Evolutionary conservation across 1,140 invertebrate species (phyloP), one percentile per base, ranked within the genome.

Genomic region (Atta texana): DNA sequence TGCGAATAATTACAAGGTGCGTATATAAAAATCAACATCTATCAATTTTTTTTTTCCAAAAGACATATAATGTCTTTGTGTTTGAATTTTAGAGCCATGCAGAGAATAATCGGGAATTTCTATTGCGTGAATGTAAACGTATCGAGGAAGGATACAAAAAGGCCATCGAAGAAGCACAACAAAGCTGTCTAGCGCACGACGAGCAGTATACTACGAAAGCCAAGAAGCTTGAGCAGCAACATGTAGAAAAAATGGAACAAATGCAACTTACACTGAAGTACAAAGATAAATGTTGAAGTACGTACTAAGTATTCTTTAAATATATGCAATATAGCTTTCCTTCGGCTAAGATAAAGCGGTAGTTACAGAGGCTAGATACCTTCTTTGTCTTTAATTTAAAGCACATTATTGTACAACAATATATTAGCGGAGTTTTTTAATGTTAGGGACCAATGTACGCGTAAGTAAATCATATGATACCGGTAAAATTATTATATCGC

Each of bases 361-460:
- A 94, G 85, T 93, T 94, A 94, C 92, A 95, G 94, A 95, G 94
- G 93, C 94, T 94, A 94, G 92, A 93, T 94, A 94, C 92, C 91
- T 92, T 84, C n/a, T 82, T 81, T 28, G 39, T 81, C 63, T 91
- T 91, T 94, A 93, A 94, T 89, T 92, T 92, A 92, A 93, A 93
- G 92, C 93, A 94, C 91, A 91, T 93, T 92, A 94, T 94, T 93
- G 92, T 94, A 94, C 89, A 94, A 93, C 92, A 93, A 78, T 91
- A 90, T 89, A 91, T 90, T 88, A 92, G 74, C 80, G 85, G 85
- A 93, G 87, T 90, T 92, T 93, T 92, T 44, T 44, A 44, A 90
- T 90, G 88, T 88, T 92, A 92, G 88, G 91, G 91, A 91, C 85
- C 88, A 92, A 92, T 91, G 85, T 74, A 92, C 51, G 87, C 86